phyloP scores from a whole-genome alignment of 2,113 vertebrate genomes.

The Dunckerocampus dactyliophorus region DNA sequence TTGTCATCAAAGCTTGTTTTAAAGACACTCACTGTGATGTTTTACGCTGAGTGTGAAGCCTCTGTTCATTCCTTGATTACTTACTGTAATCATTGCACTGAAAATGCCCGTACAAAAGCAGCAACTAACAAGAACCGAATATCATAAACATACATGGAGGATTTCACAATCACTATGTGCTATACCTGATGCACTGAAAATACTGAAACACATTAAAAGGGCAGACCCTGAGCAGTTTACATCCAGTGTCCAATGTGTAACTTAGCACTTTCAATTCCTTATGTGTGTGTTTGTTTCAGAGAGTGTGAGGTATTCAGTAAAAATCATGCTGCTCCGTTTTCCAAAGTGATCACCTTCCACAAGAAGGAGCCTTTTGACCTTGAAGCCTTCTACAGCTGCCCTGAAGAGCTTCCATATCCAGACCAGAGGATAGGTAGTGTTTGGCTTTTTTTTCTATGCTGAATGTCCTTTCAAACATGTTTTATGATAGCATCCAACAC shows the following conservation, averaged over 20 bases:
- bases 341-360: constrained; percentile 96
- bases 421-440: constrained; percentile 88
- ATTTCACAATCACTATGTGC: too few relatives aligned
- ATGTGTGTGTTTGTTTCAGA: constrained; percentile 61
- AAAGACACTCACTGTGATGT: too few relatives aligned
- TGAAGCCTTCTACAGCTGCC: constrained; percentile 87
- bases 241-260: constrained; percentile 9
- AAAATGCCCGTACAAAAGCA: too few relatives aligned
- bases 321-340: constrained; percentile 91
- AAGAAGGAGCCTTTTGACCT: constrained; percentile 95
- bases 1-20: too few relatives aligned
- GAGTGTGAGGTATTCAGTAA: constrained; percentile 94
- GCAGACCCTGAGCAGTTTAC: too few relatives aligned
- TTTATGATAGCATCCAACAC: neutral
- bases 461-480: neutral
- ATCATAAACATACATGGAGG: too few relatives aligned
- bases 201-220: too few relatives aligned
- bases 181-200: too few relatives aligned
- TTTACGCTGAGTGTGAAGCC: too few relatives aligned
- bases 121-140: too few relatives aligned
- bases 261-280: constrained; percentile 13
- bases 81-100: too few relatives aligned
- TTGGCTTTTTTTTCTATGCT: constrained; percentile 5
- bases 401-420: constrained; percentile 89
- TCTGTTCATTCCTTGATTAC: too few relatives aligned